Percentiles rank a stretch among this genome's conserved stretches.
phyloP scores from a whole-genome alignment of 2,797 vertebrate species.

The Erpetoichthys calabaricus region DNA sequence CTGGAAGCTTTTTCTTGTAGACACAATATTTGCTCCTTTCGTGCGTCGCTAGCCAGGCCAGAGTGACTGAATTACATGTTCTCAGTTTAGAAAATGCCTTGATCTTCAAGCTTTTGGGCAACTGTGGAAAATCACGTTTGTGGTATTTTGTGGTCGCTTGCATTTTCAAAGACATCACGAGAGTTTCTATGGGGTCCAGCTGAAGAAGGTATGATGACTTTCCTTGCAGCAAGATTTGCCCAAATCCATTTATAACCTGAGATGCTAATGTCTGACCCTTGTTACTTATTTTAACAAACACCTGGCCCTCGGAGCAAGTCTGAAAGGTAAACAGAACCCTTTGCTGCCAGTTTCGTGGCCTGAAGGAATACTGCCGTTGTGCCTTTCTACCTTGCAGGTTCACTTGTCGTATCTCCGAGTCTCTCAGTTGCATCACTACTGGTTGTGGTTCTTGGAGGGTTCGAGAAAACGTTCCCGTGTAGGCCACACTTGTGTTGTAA shows the following conservation, averaged over 20 bases:
- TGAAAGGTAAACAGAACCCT: conserved; percentile 69
- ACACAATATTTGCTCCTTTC: conserved; percentile 76
- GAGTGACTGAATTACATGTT: conserved; percentile 64
- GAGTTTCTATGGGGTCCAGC: conserved; percentile 39
- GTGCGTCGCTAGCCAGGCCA: conserved; percentile 82
- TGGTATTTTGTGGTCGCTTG: conserved; percentile 65
- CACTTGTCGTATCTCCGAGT: conserved; percentile 63
- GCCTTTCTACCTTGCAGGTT: conserved; percentile 39
- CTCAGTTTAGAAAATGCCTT: conserved; percentile 79
- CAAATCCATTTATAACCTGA: conserved; percentile 51
- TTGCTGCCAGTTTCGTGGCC: conserved; percentile 57
- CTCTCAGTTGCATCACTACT: conserved; percentile 46
- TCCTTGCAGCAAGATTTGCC: conserved; percentile 66
- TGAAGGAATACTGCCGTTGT: conserved; percentile 50
- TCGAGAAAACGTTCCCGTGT: conserved; percentile 56
- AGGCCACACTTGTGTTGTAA: conserved; percentile 58
- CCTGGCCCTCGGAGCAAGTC: conserved; percentile 50
- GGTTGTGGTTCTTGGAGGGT: conserved; percentile 63
- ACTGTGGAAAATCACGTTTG: conserved; percentile 54
- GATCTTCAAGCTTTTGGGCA: conserved; percentile 71
- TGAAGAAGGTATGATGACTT: conserved; percentile 56
- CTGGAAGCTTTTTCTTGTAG: conserved; percentile 52
- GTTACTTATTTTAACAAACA: conserved; percentile 52
- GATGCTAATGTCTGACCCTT: conserved; percentile 48
- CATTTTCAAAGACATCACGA: conserved; percentile 58